Percentiles rank a stretch among this genome's conserved stretches.
These are phyloP conservation scores for Mola mola DNA, from an alignment of 2,113 vertebrate genomes.

Conservation along the genomic window DNA sequence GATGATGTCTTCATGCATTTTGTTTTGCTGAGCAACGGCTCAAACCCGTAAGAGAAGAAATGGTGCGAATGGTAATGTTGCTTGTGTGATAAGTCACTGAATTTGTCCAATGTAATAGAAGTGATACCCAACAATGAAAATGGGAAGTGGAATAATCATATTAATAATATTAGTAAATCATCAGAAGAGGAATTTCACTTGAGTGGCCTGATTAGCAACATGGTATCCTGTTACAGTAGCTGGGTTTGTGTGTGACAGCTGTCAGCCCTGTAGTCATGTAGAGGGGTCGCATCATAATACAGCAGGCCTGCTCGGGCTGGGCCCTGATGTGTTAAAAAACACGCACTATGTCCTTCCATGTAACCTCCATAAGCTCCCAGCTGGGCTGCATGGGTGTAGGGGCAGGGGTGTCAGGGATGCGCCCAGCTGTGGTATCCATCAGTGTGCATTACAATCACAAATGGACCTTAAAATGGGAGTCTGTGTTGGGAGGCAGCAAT, in stretches of 20 bases:
- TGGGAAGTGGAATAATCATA: not conserved
- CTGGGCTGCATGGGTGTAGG: slow-evolving; percentile 17
- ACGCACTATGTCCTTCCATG: slow-evolving; percentile 31
- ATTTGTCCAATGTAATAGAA: slow-evolving; percentile 16
- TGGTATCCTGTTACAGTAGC: slow-evolving; percentile 59
- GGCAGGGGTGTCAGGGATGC: slow-evolving; percentile 34
- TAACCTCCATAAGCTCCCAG: slow-evolving; percentile 40
- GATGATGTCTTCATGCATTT: not conserved
- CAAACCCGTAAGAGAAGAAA: not conserved
- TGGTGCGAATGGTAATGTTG: not conserved
- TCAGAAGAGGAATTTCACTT: slow-evolving; percentile 39
- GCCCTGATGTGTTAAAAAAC: slow-evolving; percentile 52
- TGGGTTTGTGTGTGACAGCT: slow-evolving; percentile 61
- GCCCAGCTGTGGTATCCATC: slow-evolving; percentile 69
- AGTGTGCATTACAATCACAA: slow-evolving; percentile 62
- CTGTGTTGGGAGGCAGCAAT: slow-evolving; percentile 8
- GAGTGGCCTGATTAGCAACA: slow-evolving; percentile 37
- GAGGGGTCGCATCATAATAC: slow-evolving; percentile 38
- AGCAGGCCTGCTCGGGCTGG: slow-evolving; percentile 19
- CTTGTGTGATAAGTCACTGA: not conserved
- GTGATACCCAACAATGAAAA: not conserved
- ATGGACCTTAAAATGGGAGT: slow-evolving; percentile 62
- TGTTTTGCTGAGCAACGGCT: not conserved
- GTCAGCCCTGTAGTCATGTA: slow-evolving; percentile 48
- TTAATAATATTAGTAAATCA: not conserved